Evolutionary conservation across 2,888 invertebrate species (phyloP).

Genomic region (Phengaris arion): DNA sequence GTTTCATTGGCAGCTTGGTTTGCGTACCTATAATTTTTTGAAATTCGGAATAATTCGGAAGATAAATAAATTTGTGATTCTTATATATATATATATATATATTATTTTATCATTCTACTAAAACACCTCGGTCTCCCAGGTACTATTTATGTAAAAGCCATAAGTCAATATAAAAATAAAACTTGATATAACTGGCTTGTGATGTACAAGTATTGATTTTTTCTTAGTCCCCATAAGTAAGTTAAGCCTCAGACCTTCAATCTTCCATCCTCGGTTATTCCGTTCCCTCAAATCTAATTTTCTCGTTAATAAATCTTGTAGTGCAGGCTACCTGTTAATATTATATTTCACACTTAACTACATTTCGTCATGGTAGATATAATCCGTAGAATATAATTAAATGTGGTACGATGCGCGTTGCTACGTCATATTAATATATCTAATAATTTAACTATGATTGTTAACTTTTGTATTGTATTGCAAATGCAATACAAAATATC

Average conservation of each 20-base stretch:
- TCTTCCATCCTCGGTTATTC: slow-evolving; percentile 25
- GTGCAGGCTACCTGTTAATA: slow-evolving; percentile 12
- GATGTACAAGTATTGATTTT: slow-evolving; percentile 22
- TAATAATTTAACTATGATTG: not conserved
- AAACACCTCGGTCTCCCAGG: too few relatives aligned
- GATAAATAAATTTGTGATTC: too few relatives aligned
- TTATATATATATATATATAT: too few relatives aligned
- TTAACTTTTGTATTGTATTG: not conserved
- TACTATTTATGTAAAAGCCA: not conserved
- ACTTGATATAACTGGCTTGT: slow-evolving; percentile 1
- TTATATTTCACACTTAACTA: slow-evolving; percentile 10
- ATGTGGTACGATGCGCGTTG: not conserved
- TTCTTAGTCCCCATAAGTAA: slow-evolving; percentile 24
- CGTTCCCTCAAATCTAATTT: slow-evolving; percentile 25
- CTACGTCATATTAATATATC: too few relatives aligned
- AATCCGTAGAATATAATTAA: not conserved
- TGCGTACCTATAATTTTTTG: too few relatives aligned
- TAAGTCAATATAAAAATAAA: not conserved
- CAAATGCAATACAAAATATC: not conserved
- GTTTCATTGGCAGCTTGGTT: too few relatives aligned
- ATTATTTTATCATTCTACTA: too few relatives aligned
- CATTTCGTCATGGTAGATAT: not conserved
- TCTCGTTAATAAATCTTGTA: slow-evolving; percentile 24
- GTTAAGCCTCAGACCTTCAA: slow-evolving; percentile 22
- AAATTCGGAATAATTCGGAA: too few relatives aligned